These are phyloP conservation scores for Brotula barbata DNA, from an alignment of 2,797 vertebrate genomes.

Conservation along the genomic window DNA sequence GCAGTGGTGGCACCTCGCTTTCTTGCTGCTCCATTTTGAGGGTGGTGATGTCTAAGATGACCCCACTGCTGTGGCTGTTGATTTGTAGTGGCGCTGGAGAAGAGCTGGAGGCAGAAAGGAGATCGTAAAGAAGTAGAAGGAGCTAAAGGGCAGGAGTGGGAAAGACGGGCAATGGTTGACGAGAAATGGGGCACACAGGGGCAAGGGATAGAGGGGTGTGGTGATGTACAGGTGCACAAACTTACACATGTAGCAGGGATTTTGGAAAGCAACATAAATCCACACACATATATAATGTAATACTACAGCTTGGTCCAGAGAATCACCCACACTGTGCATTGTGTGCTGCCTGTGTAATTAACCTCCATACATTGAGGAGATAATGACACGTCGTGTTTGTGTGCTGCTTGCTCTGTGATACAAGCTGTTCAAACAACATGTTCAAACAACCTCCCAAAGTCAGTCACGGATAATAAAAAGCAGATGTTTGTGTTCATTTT, in stretches of 20 bases:
- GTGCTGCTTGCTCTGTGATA: slow-evolving; percentile 6
- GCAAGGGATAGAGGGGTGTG: slow-evolving; percentile 11
- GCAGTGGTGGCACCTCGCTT: slow-evolving; percentile 88
- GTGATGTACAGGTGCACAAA: slow-evolving; percentile 1
- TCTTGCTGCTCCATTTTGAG: slow-evolving; percentile 82
- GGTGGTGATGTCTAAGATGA: slow-evolving; percentile 80
- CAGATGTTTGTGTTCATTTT: slow-evolving; percentile 7
- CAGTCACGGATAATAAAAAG: slow-evolving; percentile 3
- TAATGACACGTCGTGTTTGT: not conserved
- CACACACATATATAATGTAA: too few relatives aligned
- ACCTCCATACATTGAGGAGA: not conserved
- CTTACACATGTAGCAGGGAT: not conserved
- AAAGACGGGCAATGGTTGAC: not conserved
- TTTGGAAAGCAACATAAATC: not conserved
- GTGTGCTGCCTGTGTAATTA: not conserved
- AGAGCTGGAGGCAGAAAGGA: slow-evolving; percentile 30
- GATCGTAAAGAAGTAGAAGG: not conserved
- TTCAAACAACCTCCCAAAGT: slow-evolving; percentile 7
- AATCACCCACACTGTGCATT: not conserved
- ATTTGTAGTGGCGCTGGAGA: slow-evolving; percentile 24
- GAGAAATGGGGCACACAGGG: not conserved
- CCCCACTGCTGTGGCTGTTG: slow-evolving; percentile 73
- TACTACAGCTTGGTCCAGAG: too few relatives aligned
- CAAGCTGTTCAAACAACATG: slow-evolving; percentile 13
- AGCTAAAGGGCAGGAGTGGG: not conserved